Conservation (phyloP, 2,113 vertebrate genomes). For the Daubentonia madagascariensis region DNA sequence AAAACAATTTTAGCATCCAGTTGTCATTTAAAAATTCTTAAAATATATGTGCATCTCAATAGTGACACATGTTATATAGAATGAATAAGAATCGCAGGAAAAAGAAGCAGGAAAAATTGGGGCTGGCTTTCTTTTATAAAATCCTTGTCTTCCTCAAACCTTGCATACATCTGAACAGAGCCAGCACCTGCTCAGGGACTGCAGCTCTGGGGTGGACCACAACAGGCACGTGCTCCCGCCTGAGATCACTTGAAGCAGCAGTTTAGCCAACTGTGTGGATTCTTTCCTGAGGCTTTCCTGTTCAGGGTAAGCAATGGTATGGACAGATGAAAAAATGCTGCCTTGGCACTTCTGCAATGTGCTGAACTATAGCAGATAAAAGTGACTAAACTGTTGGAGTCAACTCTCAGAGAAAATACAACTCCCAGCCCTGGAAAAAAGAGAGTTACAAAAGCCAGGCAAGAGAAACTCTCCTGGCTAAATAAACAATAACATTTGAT, state of each 20-base stretch:
- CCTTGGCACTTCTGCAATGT: background rate
- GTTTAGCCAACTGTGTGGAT: background rate
- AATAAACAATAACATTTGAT: constrained; percentile 32
- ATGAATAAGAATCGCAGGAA: background rate
- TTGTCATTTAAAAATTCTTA: background rate
- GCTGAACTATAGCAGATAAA: background rate
- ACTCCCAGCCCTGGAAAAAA: background rate
- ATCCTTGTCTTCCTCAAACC: background rate
- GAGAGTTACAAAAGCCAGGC: background rate
- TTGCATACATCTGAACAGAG: background rate
- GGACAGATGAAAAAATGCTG: constrained; percentile 5
- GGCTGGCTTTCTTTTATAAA: background rate
- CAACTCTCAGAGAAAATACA: constrained; percentile 27
- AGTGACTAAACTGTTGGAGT: background rate
- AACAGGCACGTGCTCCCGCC: background rate
- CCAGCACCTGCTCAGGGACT: background rate
- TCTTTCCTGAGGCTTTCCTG: background rate
- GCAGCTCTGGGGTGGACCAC: background rate
- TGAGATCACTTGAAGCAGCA: background rate
- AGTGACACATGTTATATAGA: background rate
- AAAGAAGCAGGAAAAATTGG: background rate
- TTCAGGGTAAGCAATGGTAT: background rate
- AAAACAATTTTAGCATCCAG: background rate
- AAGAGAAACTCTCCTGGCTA: background rate
- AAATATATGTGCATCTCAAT: background rate